Evolutionary conservation across 2,113 vertebrate species (phyloP), one percentile per base, ranked within the genome.

Genomic region (Ahaetulla prasina): DNA sequence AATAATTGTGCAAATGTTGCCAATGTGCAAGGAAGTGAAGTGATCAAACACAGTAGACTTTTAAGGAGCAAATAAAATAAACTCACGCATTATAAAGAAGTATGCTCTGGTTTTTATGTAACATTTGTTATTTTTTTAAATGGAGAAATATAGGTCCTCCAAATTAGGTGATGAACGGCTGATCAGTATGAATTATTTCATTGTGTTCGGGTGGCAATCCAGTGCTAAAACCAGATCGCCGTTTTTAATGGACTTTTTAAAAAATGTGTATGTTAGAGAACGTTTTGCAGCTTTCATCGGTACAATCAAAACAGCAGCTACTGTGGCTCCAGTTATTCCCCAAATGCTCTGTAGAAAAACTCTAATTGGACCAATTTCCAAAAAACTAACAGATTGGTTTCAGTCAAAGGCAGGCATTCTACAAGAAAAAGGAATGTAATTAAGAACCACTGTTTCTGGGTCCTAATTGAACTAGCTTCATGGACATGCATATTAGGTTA

Each of bases 1-100:
- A 49, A 88, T 91, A 94, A 88, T 94, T 95, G 92, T 74, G 35
- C 93, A 94, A 91, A 95, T 85, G 95, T 0, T 0, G 49, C 53
- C 92, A 74, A 57, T 95, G 52, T 95, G 90, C 95, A 95, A 94
- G 45, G 1, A 0, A 9, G 3, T 68, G 54, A 91, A 49, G 86
- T 90, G 85, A 93, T 91, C 94, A 91, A 94, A 94, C 30, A 74
- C 18, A 49, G 49, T 50, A 45, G 54, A 4, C 23, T 47, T 45
- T 87, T 30, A 88, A 88, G 12, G 60, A 80, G 39, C 43, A 92
- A 88, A 80, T 80, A 80, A 89, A 89, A 53, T 12, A 25, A 25
- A 1, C 39, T 88, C 86, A 88, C 22, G 25, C 10, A 54, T 92
- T 30, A 88, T 54, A 53, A 52, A 88, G 86, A 88, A 80, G 18